Conservation (phyloP, 64 coral and sea anemone species). For the Pachyseris speciosa region DNA sequence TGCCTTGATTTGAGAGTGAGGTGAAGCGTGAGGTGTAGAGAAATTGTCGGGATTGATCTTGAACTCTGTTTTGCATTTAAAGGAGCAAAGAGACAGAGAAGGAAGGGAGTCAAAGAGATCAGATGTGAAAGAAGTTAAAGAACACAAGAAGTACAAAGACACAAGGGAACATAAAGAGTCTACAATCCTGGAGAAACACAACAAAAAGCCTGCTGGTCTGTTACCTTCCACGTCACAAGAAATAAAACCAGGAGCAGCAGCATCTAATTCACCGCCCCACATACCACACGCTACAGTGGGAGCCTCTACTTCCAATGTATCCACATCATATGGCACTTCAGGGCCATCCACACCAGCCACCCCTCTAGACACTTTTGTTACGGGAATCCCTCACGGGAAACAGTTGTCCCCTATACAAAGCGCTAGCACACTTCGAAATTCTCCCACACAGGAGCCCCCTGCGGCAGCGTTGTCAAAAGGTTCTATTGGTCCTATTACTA, state of each 20-base stretch:
- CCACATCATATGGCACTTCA: constrained; percentile 50
- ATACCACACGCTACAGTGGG: constrained; percentile 52
- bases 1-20: too few species aligned
- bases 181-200: constrained; percentile 74
- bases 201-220: constrained; percentile 71
- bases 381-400: constrained; percentile 59
- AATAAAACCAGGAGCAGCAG: constrained; percentile 40
- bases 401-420: constrained; percentile 89
- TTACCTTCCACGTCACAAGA: constrained; percentile 67
- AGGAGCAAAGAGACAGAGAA: constrained; percentile 72
- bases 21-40: too few species aligned
- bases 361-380: constrained; percentile 69
- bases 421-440: constrained; percentile 67
- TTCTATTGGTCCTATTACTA: not conserved
- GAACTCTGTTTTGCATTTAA: not conserved
- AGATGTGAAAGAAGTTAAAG: constrained; percentile 56
- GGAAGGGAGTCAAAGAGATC: constrained; percentile 61
- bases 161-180: constrained; percentile 78
- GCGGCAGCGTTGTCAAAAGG: constrained; percentile 30
- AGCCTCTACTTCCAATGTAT: constrained; percentile 59
- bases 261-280: constrained; percentile 33
- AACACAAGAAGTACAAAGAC: constrained; percentile 63
- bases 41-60: too few species aligned
- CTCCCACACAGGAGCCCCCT: constrained; percentile 61
- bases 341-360: constrained; percentile 45